These are phyloP conservation scores for Eubucco bourcierii DNA, from an alignment of 2,113 vertebrate genomes.

Conservation along the genomic window DNA sequence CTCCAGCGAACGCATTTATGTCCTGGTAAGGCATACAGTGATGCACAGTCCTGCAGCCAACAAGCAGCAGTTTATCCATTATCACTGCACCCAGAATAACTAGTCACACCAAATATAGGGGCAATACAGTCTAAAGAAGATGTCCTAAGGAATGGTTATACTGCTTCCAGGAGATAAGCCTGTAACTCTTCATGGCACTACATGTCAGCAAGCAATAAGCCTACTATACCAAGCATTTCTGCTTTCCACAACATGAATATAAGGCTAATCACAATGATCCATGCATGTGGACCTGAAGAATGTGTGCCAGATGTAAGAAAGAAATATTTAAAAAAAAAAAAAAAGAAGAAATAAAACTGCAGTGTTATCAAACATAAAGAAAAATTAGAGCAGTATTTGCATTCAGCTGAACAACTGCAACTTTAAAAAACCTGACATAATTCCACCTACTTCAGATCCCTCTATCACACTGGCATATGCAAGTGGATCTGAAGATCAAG, in stretches of 20 bases:
- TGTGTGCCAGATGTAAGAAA: background rate
- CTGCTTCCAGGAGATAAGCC: background rate
- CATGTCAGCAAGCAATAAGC: background rate
- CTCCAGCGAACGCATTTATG: background rate
- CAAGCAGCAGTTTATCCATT: background rate
- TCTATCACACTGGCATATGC: accelerated
- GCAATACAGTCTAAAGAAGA: background rate
- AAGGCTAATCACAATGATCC: background rate
- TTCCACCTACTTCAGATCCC: background rate
- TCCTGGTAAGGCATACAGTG: background rate
- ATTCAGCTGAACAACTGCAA: background rate
- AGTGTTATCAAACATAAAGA: background rate
- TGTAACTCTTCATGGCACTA: background rate
- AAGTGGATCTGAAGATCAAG: background rate
- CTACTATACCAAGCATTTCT: background rate
- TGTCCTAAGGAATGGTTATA: background rate
- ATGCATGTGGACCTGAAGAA: background rate
- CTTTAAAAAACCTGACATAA: background rate
- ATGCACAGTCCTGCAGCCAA: background rate
- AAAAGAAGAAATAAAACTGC: too few species aligned
- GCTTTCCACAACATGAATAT: background rate
- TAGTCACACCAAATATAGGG: background rate
- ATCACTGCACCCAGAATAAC: background rate
- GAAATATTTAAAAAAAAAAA: too few species aligned
- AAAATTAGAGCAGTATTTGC: background rate